Conservation (phyloP, 2,888 invertebrate genomes). For the Drosophila diplacantha region DNA sequence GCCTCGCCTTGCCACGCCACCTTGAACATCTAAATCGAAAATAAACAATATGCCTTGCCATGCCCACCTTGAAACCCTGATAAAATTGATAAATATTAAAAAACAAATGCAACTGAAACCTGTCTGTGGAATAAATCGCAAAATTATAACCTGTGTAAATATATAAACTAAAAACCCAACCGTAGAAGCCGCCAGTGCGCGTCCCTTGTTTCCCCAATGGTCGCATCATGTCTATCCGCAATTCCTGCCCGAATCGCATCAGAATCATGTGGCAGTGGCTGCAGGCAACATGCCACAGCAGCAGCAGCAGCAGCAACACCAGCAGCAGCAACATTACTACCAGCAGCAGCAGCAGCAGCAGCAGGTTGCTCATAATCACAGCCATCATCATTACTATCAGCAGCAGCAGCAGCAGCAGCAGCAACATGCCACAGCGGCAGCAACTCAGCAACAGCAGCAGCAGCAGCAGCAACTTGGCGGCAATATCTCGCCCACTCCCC, state of each 20-base stretch:
- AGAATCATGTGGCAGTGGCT: constrained; percentile 81
- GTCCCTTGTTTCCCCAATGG: constrained; percentile 95
- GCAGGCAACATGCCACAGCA: constrained; percentile 77
- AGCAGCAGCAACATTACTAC: constrained; percentile 58
- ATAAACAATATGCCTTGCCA: constrained; percentile 15
- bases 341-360: constrained; percentile 53
- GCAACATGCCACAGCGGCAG: constrained; percentile 51
- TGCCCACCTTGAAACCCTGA: constrained; percentile 8
- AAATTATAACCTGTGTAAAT: not conserved
- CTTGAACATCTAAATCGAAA: not conserved
- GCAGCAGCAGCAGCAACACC: constrained; percentile 78
- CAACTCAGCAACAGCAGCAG: constrained; percentile 59
- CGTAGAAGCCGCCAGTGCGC: constrained; percentile 78
- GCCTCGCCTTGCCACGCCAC: constrained; percentile 26
- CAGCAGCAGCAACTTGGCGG: constrained; percentile 53
- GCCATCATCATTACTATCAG: constrained; percentile 69
- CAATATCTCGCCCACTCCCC: constrained; percentile 72
- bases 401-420: constrained; percentile 53
- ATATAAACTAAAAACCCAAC: not conserved
- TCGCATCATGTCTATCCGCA: constrained; percentile 96
- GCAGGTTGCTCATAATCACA: constrained; percentile 59
- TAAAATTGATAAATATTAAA: not conserved
- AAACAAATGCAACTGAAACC: constrained; percentile 3
- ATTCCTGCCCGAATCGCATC: constrained; percentile 94
- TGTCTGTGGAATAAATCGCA: not conserved